Evolutionary conservation across 2,113 vertebrate species (phyloP), one percentile per base, ranked within the genome.

Genomic region (Gobio gobio): DNA sequence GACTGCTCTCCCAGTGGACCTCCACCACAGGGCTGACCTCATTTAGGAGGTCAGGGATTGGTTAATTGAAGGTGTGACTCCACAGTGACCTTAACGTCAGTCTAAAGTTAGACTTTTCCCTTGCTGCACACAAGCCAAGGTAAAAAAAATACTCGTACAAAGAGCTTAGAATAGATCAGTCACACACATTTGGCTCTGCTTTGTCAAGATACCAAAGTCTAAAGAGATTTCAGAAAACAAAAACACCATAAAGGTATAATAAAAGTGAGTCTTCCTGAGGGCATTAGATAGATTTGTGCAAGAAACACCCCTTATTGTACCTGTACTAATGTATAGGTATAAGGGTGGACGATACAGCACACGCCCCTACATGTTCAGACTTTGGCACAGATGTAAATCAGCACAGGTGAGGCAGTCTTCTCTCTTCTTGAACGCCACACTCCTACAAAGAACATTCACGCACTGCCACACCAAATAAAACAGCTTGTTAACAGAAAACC

Each of bases 41-140:
- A 85, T 88, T 88, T 86, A 82, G 78, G 43, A 86, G 85, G 85
- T 86, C 87, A 78, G 63, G 75, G 56, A 82, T 64, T 86, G 82
- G 54, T 82, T 88, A 88, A 88, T 88, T 88, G 85, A 82, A 82
- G 51, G 43, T 54, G 45, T 22, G 56, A 83, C 76, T 80, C 84
- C 61, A 81, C 49, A 40, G 61, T 81, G 70, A 85, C 82, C 76
- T 76, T 43, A 22, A 66, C 54, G 24, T 85, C 78, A 82, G 45
- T 83, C 85, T 88, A 88, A 86, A 85, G 61, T 82, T 86, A 86
- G 85, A 86, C 70, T 64, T 78, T 22, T 66, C 74, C 72, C 85
- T 59, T 14, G n/a, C 36, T 26, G n/a, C 79, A 40, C 59, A 58
- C 33, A 18, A 68, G 84, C 76, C 66, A 14, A 10, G 47, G 59